Evolutionary conservation across 1,140 invertebrate species (phyloP).

Genomic region (Harlomillsia oculata): DNA sequence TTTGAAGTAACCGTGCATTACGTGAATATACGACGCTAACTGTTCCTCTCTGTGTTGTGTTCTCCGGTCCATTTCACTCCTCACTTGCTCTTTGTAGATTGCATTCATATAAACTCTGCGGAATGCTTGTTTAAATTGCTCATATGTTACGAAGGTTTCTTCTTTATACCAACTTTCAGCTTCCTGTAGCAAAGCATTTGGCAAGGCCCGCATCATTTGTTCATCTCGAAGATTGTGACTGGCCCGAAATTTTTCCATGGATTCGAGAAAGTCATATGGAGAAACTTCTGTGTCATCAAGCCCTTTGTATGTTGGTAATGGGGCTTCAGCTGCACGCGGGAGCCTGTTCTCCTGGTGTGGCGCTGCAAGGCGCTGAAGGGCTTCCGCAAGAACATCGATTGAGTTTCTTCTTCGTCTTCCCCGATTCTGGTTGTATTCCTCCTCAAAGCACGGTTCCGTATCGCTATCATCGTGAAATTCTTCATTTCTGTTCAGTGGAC

Average conservation of each 20-base stretch:
- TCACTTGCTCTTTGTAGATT: not conserved
- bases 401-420: too few species aligned
- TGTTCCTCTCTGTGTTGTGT: not conserved
- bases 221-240: not conserved
- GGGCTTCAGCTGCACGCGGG: too few species aligned
- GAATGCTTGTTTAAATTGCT: not conserved
- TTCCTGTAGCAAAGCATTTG: not conserved
- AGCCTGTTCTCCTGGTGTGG: too few species aligned
- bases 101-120: not conserved
- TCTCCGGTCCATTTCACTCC: not conserved
- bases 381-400: too few species aligned
- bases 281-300: too few species aligned
- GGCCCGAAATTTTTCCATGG: not conserved
- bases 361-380: too few species aligned
- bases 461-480: too few species aligned
- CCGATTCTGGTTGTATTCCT: too few species aligned
- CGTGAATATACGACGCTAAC: not conserved
- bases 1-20: not conserved
- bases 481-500: too few species aligned
- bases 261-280: not conserved
- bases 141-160: not conserved
- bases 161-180: not conserved
- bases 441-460: too few species aligned
- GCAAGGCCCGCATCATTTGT: not conserved
- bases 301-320: too few species aligned